Evolutionary conservation across 1,140 invertebrate species (phyloP), one percentile per base, ranked within the genome.

Genomic region (Geopemphigus sp.): DNA sequence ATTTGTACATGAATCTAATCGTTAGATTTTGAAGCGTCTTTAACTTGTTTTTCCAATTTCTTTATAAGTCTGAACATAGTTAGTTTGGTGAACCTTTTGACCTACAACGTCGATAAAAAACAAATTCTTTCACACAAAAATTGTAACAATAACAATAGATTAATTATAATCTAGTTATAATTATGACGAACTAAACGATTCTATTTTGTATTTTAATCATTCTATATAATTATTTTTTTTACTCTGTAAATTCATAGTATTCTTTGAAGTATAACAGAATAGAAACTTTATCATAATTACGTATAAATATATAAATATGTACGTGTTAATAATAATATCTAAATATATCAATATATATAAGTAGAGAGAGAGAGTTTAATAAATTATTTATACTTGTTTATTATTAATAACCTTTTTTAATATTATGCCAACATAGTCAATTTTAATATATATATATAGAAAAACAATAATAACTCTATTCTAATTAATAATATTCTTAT

Each of bases 101-200:
- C 68, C 68, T 47, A 14, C 15, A 8, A 50, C 50, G 24, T 70
- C n/a, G 68, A 72, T 72, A 54, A 72, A 53, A 8, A 54, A 19
- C 1, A 50, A 50, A 50, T 29, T 19, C 17, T 24, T 72, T 15
- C 68, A 12, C 50, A 53, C 17, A 53, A 39, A n/a, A n/a, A 47
- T 6, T 47, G 22, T 68, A 26, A 24, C 29, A 26, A 68, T n/a
- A 68, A 24, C 22, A 19, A 63, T 54, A 72, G 68, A 72, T 8
- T 39, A 39, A 72, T 29, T 19, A 29, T 72, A n/a, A 39, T 72
- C 68, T 47, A 72, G 68, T 29, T 53, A n/a, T 26, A 50, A 66
- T 6, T 15, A 39, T 26, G 24, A 68, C 5, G 22, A 68, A 12
- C 12, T 70, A 50, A 50, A 70, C 15, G 15, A 8, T 70, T 70